A percentile compares a stretch with the other conserved stretches of the same genome.
Evolutionary conservation across 2,888 invertebrate genomes (phyloP).

Genomic region (Lapara coniferarum): DNA sequence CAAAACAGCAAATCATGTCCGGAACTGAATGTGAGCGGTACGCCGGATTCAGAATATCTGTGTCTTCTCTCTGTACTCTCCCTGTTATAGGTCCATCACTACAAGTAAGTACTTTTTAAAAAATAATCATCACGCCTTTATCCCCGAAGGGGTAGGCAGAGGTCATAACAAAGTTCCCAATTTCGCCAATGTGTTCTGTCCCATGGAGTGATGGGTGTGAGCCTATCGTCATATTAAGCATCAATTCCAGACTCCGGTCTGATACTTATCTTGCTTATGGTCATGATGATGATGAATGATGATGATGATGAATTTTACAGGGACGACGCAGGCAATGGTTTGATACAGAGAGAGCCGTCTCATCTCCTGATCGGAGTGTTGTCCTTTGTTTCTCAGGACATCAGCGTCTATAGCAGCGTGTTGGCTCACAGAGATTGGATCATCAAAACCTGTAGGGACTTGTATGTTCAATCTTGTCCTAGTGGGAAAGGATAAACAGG

Average conservation of each 20-base stretch:
- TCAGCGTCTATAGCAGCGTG: constrained; percentile 36
- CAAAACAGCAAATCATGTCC: constrained; percentile 28
- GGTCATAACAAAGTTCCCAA: no score
- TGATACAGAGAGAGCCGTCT: constrained; percentile 28
- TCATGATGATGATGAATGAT: no score
- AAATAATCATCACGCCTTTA: not conserved
- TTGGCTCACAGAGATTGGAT: constrained; percentile 27
- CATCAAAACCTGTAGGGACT: not conserved
- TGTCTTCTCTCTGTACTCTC: constrained; percentile 1
- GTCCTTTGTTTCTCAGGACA: constrained; percentile 34
- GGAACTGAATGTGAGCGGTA: constrained; percentile 8
- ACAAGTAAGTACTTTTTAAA: constrained; percentile 21
- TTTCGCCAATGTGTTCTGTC: no score
- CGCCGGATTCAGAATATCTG: not conserved
- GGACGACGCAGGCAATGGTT: constrained; percentile 41
- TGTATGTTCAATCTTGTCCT: constrained; percentile 1
- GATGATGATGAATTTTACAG: constrained; percentile 21
- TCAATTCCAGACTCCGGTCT: no score
- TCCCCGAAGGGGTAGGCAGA: no score
- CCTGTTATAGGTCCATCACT: constrained; percentile 22
- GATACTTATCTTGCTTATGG: no score
- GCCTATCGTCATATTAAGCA: no score
- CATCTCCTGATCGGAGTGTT: constrained; percentile 35
- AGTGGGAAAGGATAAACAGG: not conserved
- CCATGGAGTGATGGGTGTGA: no score